These are phyloP conservation scores for Strix uralensis DNA, from an alignment of 2,113 vertebrate genomes.

Conservation along the genomic window DNA sequence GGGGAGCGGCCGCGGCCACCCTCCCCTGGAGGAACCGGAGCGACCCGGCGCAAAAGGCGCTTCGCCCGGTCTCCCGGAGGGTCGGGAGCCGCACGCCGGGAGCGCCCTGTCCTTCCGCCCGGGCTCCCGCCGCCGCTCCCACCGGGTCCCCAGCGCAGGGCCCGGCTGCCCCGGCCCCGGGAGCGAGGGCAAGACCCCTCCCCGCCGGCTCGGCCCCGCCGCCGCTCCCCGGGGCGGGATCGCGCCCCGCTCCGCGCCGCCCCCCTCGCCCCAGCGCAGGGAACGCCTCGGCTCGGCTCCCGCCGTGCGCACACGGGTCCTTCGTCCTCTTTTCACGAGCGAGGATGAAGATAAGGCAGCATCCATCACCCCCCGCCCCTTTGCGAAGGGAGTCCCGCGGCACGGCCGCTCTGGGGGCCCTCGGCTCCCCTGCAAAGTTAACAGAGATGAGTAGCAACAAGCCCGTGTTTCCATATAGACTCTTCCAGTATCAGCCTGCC, in stretches of 20 bases:
- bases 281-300: not conserved
- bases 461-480: rapidly evolving
- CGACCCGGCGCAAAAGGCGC: not conserved
- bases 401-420: not conserved
- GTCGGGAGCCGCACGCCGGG: not conserved
- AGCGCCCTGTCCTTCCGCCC: not conserved
- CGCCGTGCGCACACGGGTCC: not conserved
- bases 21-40: not conserved
- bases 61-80: not conserved
- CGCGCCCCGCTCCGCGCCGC: too few species aligned
- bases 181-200: too few species aligned
- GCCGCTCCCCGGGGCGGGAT: not conserved
- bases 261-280: not conserved
- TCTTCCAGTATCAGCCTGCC: not conserved
- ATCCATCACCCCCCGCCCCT: not conserved
- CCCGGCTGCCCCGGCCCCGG: not conserved
- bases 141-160: not conserved
- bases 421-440: not conserved
- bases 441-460: not conserved
- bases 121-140: not conserved
- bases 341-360: not conserved
- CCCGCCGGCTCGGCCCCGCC: not conserved
- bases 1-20: not conserved
- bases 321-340: not conserved
- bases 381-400: not conserved